Evolutionary conservation across 2,113 vertebrate genomes (phyloP).

Genomic region (Brachypteracias leptosomus): DNA sequence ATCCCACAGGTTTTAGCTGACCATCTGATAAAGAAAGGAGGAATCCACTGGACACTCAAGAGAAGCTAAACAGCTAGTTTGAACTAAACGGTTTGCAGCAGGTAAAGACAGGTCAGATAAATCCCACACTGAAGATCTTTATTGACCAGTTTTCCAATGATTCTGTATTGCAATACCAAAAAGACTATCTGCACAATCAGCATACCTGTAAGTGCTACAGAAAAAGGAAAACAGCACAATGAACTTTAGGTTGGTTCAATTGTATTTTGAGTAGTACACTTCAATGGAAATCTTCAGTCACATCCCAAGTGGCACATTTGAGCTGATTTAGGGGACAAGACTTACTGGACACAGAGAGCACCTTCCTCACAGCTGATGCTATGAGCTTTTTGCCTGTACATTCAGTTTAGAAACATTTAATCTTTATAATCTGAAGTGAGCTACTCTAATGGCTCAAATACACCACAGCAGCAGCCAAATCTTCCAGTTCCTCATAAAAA

Average conservation of each 20-base stretch:
- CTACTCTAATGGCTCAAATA: not conserved
- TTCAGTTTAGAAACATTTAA: not conserved
- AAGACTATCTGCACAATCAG: not conserved
- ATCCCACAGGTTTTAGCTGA: not conserved
- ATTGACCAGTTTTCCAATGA: not conserved
- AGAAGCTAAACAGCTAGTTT: not conserved
- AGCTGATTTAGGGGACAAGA: not conserved
- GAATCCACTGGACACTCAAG: not conserved
- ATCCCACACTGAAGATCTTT: not conserved
- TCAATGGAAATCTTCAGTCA: not conserved
- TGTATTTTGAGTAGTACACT: not conserved
- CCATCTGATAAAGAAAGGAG: not conserved
- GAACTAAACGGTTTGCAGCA: not conserved
- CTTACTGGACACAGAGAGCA: not conserved
- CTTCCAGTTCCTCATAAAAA: constrained; percentile 3
- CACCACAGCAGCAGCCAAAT: not conserved
- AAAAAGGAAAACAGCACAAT: not conserved
- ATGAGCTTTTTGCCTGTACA: not conserved
- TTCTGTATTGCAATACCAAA: not conserved
- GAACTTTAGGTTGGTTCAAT: not conserved
- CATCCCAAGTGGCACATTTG: not conserved
- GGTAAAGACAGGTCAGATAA: not conserved
- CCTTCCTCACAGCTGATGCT: not conserved
- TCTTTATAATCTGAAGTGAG: not conserved
- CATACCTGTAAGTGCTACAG: accelerated